These are phyloP conservation scores for Chaitophorus viminalis DNA, from an alignment of 2,888 invertebrate genomes.

Conservation along the genomic window DNA sequence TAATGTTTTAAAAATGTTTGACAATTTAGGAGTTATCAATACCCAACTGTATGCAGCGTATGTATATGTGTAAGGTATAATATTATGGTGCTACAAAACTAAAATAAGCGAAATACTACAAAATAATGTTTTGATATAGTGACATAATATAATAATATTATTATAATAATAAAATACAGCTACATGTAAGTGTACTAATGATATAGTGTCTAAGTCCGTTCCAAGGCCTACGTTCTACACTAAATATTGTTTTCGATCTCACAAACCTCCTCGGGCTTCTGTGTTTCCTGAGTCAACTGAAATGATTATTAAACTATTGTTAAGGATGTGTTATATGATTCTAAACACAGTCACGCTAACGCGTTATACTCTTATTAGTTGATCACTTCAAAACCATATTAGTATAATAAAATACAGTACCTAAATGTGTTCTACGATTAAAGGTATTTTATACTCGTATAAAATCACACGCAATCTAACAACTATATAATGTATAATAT, in stretches of 20 bases:
- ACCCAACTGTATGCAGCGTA: neutral
- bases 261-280: slow-evolving; percentile 62
- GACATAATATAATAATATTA: neutral
- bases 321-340: slow-evolving; percentile 30
- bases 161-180: neutral
- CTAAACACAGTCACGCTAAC: slow-evolving; percentile 10
- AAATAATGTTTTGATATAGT: neutral
- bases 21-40: neutral
- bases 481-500: neutral
- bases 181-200: neutral
- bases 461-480: slow-evolving; percentile 28
- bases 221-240: slow-evolving; percentile 40
- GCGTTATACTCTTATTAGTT: neutral
- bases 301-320: slow-evolving; percentile 55
- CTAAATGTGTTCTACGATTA: slow-evolving; percentile 18
- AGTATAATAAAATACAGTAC: neutral
- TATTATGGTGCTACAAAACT: neutral
- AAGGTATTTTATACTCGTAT: slow-evolving; percentile 8
- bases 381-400: neutral
- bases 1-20: too few relatives aligned
- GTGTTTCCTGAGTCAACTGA: slow-evolving; percentile 59
- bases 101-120: neutral
- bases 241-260: slow-evolving; percentile 51
- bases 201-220: slow-evolving; percentile 27
- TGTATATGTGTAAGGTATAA: neutral